phyloP scores from a whole-genome alignment of 1,140 invertebrate species.

The Pseudomyrmex pallidus region DNA sequence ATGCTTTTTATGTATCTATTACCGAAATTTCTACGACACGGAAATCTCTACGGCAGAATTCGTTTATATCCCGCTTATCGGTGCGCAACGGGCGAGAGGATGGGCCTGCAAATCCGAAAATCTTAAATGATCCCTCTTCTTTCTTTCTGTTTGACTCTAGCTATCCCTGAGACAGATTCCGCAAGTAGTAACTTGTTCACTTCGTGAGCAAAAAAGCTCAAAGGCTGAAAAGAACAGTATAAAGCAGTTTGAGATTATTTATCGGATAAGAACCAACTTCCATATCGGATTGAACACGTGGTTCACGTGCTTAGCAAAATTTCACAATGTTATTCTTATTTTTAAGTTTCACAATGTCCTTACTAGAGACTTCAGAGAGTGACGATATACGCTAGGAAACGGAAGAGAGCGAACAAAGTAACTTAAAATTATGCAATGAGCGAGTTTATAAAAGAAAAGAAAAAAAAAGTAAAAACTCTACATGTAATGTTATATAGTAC shows the following conservation, averaged over 20 bases:
- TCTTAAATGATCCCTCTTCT: constrained; percentile 10
- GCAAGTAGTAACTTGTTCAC: neutral
- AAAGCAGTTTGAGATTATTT: constrained; percentile 70
- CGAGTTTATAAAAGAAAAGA: neutral
- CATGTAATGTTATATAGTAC: neutral
- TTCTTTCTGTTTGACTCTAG: neutral
- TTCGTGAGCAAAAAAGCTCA: neutral
- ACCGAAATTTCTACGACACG: constrained; percentile 28
- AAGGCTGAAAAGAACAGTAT: neutral
- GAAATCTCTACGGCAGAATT: constrained; percentile 24
- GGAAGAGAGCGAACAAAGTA: neutral
- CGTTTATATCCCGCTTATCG: constrained; percentile 37
- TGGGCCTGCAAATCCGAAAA: constrained; percentile 9
- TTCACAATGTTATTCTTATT: constrained; percentile 69
- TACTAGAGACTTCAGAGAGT: neutral
- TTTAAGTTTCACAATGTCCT: constrained; percentile 62
- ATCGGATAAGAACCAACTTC: constrained; percentile 58
- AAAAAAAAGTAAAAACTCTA: neutral
- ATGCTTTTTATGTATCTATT: constrained; percentile 30
- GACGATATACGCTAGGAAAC: neutral
- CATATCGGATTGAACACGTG: constrained; percentile 62
- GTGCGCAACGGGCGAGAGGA: neutral
- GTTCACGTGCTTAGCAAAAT: constrained; percentile 70
- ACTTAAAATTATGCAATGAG: constrained; percentile 1
- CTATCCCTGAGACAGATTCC: neutral